Conservation (phyloP, 2,113 vertebrate genomes). For the Scytalopus superciliaris region DNA sequence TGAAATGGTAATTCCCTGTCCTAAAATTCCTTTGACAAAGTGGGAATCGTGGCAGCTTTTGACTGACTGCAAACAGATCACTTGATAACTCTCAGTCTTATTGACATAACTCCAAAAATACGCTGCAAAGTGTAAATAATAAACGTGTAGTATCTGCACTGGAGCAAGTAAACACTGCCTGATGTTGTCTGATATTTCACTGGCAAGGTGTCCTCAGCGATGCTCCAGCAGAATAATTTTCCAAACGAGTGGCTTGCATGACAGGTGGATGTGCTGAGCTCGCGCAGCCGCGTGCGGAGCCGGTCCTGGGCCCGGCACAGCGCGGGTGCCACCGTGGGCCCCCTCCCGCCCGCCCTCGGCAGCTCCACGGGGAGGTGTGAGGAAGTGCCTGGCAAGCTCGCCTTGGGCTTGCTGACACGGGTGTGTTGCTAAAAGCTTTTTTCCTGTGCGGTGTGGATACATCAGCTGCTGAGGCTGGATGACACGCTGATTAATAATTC, state of each 20-base stretch:
- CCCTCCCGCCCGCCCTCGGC: neutral
- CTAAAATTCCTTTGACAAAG: neutral
- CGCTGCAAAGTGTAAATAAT: slow-evolving; percentile 48
- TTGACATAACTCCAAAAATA: slow-evolving; percentile 51
- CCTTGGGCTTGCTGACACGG: neutral
- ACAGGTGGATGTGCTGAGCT: slow-evolving; percentile 59
- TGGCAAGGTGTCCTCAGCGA: slow-evolving; percentile 60
- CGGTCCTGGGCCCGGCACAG: neutral
- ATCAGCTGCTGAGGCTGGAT: neutral
- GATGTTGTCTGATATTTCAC: slow-evolving; percentile 66
- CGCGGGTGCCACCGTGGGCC: rapidly evolving
- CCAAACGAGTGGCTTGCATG: slow-evolving; percentile 38
- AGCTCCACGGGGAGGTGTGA: neutral
- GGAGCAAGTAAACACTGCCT: slow-evolving; percentile 56
- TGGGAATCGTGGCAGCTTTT: neutral
- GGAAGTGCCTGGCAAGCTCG: neutral
- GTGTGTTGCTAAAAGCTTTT: neutral
- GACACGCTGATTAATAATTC: slow-evolving; percentile 13
- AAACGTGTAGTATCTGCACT: slow-evolving; percentile 62
- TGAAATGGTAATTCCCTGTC: neutral
- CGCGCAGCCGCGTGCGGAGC: neutral
- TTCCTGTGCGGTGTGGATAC: neutral
- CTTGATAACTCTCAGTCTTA: slow-evolving; percentile 53
- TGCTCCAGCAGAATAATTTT: slow-evolving; percentile 69
- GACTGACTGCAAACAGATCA: slow-evolving; percentile 51